phyloP scores from a whole-genome alignment of 1,140 invertebrate species.

The Conopomorpha cramerella region DNA sequence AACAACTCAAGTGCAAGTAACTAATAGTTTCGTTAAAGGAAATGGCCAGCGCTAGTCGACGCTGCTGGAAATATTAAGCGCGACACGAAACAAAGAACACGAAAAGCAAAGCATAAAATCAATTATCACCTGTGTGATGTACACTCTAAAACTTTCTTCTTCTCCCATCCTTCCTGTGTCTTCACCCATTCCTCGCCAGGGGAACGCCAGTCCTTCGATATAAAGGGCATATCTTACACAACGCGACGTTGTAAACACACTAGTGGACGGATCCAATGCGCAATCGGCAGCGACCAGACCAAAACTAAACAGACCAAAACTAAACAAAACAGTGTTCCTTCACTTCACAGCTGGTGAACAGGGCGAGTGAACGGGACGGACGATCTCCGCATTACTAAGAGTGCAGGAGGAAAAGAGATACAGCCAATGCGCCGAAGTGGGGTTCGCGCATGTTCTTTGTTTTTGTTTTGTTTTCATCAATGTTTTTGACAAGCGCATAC shows the following conservation, averaged over 20 bases:
- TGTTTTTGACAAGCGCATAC: no score
- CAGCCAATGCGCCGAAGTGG: slow-evolving; percentile 34
- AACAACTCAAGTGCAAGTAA: slow-evolving; percentile 2
- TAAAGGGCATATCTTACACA: slow-evolving; percentile 84
- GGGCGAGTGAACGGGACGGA: no score
- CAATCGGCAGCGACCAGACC: slow-evolving; percentile 23
- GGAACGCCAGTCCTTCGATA: slow-evolving; percentile 91
- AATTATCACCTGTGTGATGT: slow-evolving; percentile 63
- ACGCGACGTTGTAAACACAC: slow-evolving; percentile 14
- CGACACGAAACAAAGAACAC: slow-evolving; percentile 19
- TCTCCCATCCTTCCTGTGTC: slow-evolving; percentile 95
- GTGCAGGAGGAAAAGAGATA: slow-evolving; percentile 21
- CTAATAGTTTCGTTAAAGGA: slow-evolving; percentile 18
- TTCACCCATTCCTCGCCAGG: slow-evolving; percentile 98
- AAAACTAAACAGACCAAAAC: no score
- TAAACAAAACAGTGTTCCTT: no score
- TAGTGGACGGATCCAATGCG: slow-evolving; percentile 18
- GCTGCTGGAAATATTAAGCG: no score
- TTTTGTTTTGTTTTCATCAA: no score
- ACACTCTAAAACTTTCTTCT: slow-evolving; percentile 89
- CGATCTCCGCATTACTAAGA: no score
- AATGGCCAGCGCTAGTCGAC: slow-evolving; percentile 23
- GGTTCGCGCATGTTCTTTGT: slow-evolving; percentile 42
- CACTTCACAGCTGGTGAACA: no score
- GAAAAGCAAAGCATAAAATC: slow-evolving; percentile 63